Conservation (phyloP, 2,113 vertebrate genomes). For the Cettia cetti region DNA sequence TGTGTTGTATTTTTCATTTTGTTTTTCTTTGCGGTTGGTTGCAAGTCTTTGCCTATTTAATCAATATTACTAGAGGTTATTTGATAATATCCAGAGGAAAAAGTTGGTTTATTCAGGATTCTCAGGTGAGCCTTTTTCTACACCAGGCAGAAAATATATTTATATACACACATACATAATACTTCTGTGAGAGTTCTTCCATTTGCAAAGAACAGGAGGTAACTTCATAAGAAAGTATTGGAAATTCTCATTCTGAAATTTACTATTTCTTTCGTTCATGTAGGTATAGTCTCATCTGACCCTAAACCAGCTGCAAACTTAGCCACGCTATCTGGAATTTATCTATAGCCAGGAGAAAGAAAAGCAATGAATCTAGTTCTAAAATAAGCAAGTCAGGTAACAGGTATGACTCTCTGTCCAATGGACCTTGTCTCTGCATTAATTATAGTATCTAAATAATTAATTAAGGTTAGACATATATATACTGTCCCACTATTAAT, state of each 20-base stretch:
- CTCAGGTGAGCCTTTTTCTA: background rate
- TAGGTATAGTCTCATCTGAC: background rate
- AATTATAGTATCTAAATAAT: background rate
- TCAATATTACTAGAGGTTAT: background rate
- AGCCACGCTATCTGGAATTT: background rate
- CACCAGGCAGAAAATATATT: background rate
- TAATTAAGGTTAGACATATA: background rate
- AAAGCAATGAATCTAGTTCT: background rate
- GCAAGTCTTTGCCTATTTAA: background rate
- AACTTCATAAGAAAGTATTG: background rate
- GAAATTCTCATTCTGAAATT: background rate
- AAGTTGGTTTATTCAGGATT: background rate
- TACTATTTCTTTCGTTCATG: background rate
- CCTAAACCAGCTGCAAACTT: background rate
- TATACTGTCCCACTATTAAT: background rate
- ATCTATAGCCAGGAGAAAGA: background rate
- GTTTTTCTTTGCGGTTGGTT: background rate
- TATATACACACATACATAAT: background rate
- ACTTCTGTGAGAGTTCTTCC: background rate
- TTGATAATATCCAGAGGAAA: slow-evolving; percentile 5
- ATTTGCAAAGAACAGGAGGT: background rate
- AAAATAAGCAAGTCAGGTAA: background rate
- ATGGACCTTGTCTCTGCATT: background rate
- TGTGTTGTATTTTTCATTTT: background rate
- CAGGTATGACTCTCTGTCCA: background rate